phyloP scores from a whole-genome alignment of 64 coral and sea anemone species.

The Anthopleura sola region DNA sequence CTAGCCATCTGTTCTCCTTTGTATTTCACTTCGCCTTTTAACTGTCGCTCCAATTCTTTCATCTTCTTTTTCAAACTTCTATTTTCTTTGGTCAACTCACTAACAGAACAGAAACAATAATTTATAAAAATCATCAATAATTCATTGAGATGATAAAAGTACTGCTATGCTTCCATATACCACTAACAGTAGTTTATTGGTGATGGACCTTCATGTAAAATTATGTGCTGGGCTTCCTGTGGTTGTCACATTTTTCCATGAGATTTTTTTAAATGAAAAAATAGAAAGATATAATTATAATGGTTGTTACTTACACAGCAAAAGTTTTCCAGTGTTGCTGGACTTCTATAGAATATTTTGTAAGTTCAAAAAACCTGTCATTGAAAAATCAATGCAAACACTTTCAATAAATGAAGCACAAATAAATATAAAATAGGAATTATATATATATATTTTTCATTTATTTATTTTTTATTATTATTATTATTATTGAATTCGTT shows the following conservation, averaged over 20 bases:
- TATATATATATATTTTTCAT: no score
- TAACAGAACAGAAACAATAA: neutral
- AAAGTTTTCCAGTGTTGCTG: conserved; percentile 65
- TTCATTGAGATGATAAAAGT: no score
- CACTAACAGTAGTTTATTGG: no score
- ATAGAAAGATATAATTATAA: no score
- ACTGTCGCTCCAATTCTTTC: conserved; percentile 67
- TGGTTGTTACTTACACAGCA: conserved; percentile 75
- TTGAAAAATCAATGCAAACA: neutral
- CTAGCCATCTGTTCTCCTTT: conserved; percentile 15
- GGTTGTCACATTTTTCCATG: no score
- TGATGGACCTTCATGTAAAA: no score
- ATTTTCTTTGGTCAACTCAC: conserved; percentile 74
- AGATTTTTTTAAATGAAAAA: no score
- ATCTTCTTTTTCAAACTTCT: conserved; percentile 64
- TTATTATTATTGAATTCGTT: no score
- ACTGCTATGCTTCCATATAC: no score
- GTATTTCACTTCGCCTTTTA: conserved; percentile 19
- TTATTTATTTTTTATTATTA: no score
- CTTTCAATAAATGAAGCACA: neutral
- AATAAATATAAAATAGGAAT: no score
- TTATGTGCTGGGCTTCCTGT: no score
- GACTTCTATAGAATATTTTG: conserved; percentile 47
- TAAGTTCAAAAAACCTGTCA: conserved; percentile 58
- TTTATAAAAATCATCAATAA: neutral